Base-by-base conservation (phyloP, 2,113 vertebrate species). In the Gasterosteus nipponicus region DNA sequence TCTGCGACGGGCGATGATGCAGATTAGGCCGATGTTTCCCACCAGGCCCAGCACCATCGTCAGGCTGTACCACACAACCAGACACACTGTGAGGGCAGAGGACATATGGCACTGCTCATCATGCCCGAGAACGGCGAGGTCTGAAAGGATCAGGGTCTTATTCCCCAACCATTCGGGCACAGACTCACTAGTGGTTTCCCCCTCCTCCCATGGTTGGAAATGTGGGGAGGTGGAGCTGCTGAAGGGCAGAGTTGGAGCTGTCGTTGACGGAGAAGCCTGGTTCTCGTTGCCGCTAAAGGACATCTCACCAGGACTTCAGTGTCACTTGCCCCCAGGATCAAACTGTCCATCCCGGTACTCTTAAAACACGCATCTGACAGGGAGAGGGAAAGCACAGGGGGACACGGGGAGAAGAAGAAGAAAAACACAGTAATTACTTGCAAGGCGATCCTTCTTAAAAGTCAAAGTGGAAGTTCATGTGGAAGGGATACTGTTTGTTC, bases 11-110 rank as follows among this genome's bases (percentile, higher is more conserved):
- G 91, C 78, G 0, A 96, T 95, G 87, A 98, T 95, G 49, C 92
- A 95, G 49, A 98, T 95, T 42, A 98, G 91, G 69, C 95, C 95
- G 10, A 94, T 89, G 84, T 98, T 98, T 7, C 97, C 97, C 75
- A 97, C 84, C 62, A 98, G 84, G 16, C 97, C 97, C 58, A 98
- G 79, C 5, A 96, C 66, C 73, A 96, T 95, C 77, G 96, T 96
- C 5, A 96, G 54, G 85, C 95, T 94, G 61, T 98, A 98, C 42
- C 92, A 96, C 1, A 93, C 87, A 3, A 96, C 92, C 1, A 98
- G 89, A 76, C 94, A 95, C 11, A 89, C 73, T 7, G 94, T 95
- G 56, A 95, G 89, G 10, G 94, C 87, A 0, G 93, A 60, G 1
- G 95, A 94, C 74, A 94, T 94, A 63, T 85, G 90, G 77, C 97